Percentiles rank a stretch among this genome's conserved stretches.
These are phyloP conservation scores for Lutra lutra DNA, from an alignment of 2,797 vertebrate genomes.

Conservation along the genomic window DNA sequence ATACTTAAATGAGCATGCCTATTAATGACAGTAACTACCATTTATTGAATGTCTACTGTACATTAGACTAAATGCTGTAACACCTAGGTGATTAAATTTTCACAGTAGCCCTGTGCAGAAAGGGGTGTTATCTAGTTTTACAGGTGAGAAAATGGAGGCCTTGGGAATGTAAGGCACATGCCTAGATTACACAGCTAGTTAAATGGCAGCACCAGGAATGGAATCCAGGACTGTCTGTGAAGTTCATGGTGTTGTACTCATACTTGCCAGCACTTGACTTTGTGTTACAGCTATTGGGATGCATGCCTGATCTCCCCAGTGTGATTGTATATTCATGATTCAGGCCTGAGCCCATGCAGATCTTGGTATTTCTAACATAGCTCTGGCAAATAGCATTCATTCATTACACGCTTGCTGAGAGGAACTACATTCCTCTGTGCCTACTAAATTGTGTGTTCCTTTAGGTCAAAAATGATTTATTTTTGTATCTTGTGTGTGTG, in stretches of 20 bases:
- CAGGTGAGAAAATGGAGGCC: neutral
- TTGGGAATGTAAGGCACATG: neutral
- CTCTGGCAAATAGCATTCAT: neutral
- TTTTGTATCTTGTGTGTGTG: neutral
- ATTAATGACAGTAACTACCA: neutral
- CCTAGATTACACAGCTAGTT: neutral
- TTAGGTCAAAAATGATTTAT: neutral
- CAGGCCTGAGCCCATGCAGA: neutral
- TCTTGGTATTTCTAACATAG: conserved; percentile 25
- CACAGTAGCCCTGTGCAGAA: neutral
- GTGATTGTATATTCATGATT: neutral
- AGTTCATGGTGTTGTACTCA: neutral
- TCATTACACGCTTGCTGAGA: neutral
- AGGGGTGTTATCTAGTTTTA: neutral
- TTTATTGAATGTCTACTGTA: neutral
- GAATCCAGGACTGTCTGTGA: neutral
- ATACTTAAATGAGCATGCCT: neutral
- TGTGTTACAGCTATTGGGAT: neutral
- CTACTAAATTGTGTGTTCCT: neutral
- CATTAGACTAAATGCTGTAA: neutral
- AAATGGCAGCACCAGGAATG: neutral
- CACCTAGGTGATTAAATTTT: neutral
- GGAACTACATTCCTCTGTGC: conserved; percentile 33
- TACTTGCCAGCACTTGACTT: neutral
- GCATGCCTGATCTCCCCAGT: neutral